Evolutionary conservation across 2,888 invertebrate species (phyloP).

Genomic region (Polyommatus iphigenia): DNA sequence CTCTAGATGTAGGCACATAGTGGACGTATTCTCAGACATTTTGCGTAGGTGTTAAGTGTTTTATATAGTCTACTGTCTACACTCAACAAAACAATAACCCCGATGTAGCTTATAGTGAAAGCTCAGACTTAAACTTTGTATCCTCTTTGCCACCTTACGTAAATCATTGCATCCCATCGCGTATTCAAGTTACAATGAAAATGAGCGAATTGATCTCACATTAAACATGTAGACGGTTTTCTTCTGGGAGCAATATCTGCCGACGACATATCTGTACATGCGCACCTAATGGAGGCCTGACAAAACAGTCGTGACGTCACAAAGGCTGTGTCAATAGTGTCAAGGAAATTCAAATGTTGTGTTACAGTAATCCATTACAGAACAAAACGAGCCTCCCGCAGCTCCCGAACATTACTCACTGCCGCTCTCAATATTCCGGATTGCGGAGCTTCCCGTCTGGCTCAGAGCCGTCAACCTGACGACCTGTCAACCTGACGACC

Average conservation of each 20-base stretch:
- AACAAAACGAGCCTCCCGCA: not conserved
- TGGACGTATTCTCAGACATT: too few relatives aligned
- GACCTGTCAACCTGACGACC: not conserved
- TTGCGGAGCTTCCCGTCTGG: not conserved
- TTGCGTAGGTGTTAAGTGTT: too few relatives aligned
- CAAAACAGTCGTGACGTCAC: not conserved
- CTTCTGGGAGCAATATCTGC: not conserved
- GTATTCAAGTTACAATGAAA: not conserved
- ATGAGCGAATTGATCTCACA: not conserved
- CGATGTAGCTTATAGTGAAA: too few relatives aligned
- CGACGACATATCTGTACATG: not conserved
- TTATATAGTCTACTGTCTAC: too few relatives aligned
- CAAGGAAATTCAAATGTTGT: not conserved
- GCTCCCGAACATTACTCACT: not conserved
- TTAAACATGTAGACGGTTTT: not conserved
- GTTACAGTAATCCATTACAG: constrained; percentile 1
- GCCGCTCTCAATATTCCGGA: not conserved
- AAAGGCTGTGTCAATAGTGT: not conserved
- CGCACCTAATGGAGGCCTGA: not conserved
- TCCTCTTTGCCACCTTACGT: not conserved
- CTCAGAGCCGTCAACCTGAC: not conserved
- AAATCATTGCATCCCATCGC: not conserved
- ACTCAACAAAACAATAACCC: too few relatives aligned
- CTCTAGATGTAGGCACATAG: too few relatives aligned
- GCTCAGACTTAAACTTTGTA: not conserved